These are phyloP conservation scores for Coryphaenoides rupestris DNA, from an alignment of 2,113 vertebrate genomes.

Conservation along the genomic window DNA sequence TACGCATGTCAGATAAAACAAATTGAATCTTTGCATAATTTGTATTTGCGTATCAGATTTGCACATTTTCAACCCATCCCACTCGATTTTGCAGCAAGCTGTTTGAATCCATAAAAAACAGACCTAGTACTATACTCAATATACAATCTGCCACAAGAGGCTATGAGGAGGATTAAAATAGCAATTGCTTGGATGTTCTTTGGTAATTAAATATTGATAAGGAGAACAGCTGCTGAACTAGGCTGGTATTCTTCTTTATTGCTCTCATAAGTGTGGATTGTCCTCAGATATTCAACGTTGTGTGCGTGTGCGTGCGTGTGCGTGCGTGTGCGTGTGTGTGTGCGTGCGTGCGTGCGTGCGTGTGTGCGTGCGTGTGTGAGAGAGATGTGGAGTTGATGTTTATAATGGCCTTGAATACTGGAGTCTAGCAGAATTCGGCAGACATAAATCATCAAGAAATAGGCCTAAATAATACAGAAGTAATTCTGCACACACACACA, in stretches of 20 bases:
- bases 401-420: too few relatives aligned
- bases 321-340: too few relatives aligned
- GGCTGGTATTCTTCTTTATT: constrained; percentile 29
- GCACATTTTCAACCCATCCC: constrained; percentile 7
- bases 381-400: too few relatives aligned
- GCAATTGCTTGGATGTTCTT: constrained; percentile 45
- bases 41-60: not conserved
- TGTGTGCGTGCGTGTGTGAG: too few relatives aligned
- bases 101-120: constrained; percentile 20
- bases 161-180: constrained; percentile 59
- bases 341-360: too few relatives aligned
- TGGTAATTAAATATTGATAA: constrained; percentile 60
- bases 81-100: constrained; percentile 11
- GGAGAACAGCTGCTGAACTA: constrained; percentile 35
- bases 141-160: constrained; percentile 48
- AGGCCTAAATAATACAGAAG: not conserved
- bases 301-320: too few relatives aligned
- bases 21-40: not conserved
- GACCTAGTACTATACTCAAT: constrained; percentile 40
- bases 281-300: not conserved
- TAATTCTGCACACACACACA: not conserved
- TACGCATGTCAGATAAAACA: too few relatives aligned
- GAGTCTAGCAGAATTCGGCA: too few relatives aligned
- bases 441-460: too few relatives aligned
- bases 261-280: constrained; percentile 14